Evolutionary conservation across 2,113 vertebrate genomes (phyloP), one percentile per base, ranked within the genome.

Genomic region (Mesitornis unicolor): DNA sequence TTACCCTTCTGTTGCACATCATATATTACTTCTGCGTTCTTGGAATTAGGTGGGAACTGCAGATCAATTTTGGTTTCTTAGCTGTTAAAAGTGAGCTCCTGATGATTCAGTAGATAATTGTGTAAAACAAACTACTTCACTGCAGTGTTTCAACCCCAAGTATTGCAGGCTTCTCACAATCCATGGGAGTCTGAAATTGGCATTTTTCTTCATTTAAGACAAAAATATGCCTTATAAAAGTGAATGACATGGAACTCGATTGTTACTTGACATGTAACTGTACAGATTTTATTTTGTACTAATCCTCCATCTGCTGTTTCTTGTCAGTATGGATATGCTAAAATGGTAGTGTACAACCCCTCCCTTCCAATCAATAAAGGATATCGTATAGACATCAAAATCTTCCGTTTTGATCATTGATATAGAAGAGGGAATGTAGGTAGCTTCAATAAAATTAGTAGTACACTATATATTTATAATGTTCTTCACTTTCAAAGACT

Each of bases 231-330:
- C 48, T 71, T 91, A 61, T 51, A 94, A 84, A 88, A 88, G 78
- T 84, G 87, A 91, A 93, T 95, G 22, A 74, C 75, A 42, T 65
- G 36, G 43, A 93, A 90, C 71, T 88, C 71, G 83, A 89, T 90
- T 47, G 54, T 84, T 80, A 64, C 71, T 88, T 94, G 92, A 93
- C 82, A 31, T 82, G 60, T 71, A 90, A 88, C 92, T 88, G 42
- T 96, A 40, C 78, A 77, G 73, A 94, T 96, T 95, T 92, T 92
- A 87, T 81, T 95, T 95, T 88, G 29, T 87, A 56, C 86, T 90
- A 84, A 84, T 94, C 64, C 56, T 96, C 92, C 93, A 93, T 93
- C 95, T 97, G 92, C 71, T 84, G 38, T 70, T 77, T 87, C 88
- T 94, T 93, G 79, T 81, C 91, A 59, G 59, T 59, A 36, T 70